These are phyloP conservation scores for Hassar affinis DNA, from an alignment of 2,113 vertebrate genomes.

Conservation along the genomic window DNA sequence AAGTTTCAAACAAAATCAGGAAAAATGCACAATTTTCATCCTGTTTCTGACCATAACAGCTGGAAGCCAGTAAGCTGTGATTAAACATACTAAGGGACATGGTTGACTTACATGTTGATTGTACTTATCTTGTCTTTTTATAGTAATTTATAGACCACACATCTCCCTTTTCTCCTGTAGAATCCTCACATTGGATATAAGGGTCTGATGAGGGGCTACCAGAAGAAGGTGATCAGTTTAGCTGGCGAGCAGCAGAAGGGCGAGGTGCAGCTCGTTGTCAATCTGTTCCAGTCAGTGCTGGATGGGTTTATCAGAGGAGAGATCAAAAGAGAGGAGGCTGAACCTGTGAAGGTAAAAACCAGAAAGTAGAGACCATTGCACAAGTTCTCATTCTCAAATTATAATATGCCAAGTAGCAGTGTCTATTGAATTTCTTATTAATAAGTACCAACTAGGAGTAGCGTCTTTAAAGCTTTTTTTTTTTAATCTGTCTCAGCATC, in stretches of 20 bases:
- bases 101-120: not conserved
- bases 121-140: not conserved
- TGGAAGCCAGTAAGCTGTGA: not conserved
- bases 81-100: not conserved
- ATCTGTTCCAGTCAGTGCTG: slow-evolving; percentile 93
- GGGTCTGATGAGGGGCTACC: slow-evolving; percentile 88
- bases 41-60: not conserved
- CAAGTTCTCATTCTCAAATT: not conserved
- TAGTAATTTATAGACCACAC: not conserved
- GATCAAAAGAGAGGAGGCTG: slow-evolving; percentile 85
- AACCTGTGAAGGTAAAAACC: slow-evolving; percentile 77
- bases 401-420: not conserved
- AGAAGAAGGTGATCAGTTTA: slow-evolving; percentile 84
- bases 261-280: slow-evolving; percentile 90
- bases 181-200: slow-evolving; percentile 91
- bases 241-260: slow-evolving; percentile 81
- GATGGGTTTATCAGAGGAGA: slow-evolving; percentile 93
- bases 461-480: no score
- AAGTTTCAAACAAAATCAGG: not conserved
- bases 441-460: not conserved
- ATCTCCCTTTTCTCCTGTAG: slow-evolving; percentile 60
- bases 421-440: not conserved
- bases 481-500: slow-evolving; percentile 69
- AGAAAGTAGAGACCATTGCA: not conserved
- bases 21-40: not conserved